Base-by-base conservation (phyloP, 2,888 invertebrate genomes). In the Hypena proboscidalis region DNA sequence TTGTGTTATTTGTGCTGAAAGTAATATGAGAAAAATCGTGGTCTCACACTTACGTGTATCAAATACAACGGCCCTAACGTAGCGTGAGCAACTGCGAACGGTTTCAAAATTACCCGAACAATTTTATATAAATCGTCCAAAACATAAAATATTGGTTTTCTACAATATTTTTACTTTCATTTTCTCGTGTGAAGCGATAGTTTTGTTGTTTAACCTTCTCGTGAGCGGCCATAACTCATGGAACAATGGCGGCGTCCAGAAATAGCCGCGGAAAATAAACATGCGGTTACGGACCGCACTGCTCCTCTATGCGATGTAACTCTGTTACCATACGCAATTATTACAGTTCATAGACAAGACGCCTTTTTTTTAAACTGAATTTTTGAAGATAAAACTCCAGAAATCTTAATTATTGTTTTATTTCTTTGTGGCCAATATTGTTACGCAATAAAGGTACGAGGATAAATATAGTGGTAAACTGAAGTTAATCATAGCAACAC, bases 241-340 rank as follows among this genome's bases (percentile, higher is more conserved):
- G 67, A 83, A 85, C 87, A 88, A 86, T 85, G 80, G 80, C 78
- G 73, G 74, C 58, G 59, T 74, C 77, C 82, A 85, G 78, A 81
- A 90, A 90, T 90, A 89, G 79, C 83, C 62, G 51, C 68, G 70
- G 74, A 83, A 81, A 80, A 82, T 78, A 85, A 85, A 87, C 85
- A 81, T 41, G 70, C 67, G 65, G 59, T 64, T 56, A 62, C 74
- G 74, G 69, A 70, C 69, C 72, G 68, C 65, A 59, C 69, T 70
- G 62, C 56, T 35, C 27, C 32, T 37, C 54, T 58, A 58, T 51
- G 58, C 46, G 48, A 49, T 58, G 39, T 38, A 52, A 50, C 58
- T 66, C 19, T 27, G 27, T 32, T 32, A 27, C 31, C 43, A 26
- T 32, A 45, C 36, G 22, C 33, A 40, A 40, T 33, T 40, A 22